phyloP scores from a whole-genome alignment of 2,797 vertebrate genomes.

The Sebastes taczanowskii region DNA sequence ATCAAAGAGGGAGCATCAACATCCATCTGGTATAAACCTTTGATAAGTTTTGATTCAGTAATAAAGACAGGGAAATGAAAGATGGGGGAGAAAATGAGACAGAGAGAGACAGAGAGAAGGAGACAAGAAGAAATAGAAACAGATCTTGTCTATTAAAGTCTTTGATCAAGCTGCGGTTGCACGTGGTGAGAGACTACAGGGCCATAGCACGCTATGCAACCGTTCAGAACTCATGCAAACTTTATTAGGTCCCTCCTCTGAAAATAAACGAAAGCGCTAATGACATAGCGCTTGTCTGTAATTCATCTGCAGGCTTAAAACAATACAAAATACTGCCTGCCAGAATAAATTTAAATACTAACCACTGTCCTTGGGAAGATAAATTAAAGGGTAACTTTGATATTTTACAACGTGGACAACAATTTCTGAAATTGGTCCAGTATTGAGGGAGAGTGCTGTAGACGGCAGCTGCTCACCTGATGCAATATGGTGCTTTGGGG shows the following conservation, averaged over 20 bases:
- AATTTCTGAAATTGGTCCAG: too few species aligned
- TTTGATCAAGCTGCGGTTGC: constrained; percentile 72
- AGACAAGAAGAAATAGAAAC: constrained; percentile 56
- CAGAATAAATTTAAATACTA: constrained; percentile 29
- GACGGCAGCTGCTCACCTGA: too few species aligned
- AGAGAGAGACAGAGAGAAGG: not conserved
- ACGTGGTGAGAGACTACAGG: constrained; percentile 43
- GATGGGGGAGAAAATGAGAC: constrained; percentile 24
- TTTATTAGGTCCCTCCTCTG: constrained; percentile 54
- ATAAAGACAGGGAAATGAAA: constrained; percentile 19
- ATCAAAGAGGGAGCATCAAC: constrained; percentile 55
- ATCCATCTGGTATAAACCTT: constrained; percentile 45
- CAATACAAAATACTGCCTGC: constrained; percentile 9
- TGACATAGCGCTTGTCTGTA: constrained; percentile 43
- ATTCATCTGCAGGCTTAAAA: constrained; percentile 15
- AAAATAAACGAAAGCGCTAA: constrained; percentile 60
- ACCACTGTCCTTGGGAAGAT: constrained; percentile 3
- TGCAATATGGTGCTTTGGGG: too few species aligned
- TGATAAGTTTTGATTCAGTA: constrained; percentile 49
- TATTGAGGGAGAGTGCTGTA: too few species aligned
- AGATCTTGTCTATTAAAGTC: constrained; percentile 72
- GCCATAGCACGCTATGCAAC: constrained; percentile 61
- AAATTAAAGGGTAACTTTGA: not conserved
- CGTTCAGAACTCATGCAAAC: constrained; percentile 60
- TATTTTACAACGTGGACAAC: too few species aligned